phyloP scores from a whole-genome alignment of 2,797 vertebrate genomes.

The Naso thynnoides region DNA sequence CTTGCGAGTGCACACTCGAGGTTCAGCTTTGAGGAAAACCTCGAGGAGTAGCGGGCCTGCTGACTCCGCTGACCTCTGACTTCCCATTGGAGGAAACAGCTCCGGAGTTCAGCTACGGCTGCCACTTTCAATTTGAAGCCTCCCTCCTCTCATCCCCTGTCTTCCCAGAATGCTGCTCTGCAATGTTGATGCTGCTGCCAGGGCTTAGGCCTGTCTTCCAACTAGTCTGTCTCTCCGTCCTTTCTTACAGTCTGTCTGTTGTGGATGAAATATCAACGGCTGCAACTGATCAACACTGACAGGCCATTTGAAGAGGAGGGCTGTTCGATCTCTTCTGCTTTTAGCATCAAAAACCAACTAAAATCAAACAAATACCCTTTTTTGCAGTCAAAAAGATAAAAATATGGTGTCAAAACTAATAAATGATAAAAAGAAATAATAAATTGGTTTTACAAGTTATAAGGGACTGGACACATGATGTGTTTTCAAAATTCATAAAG shows the following conservation, averaged over 20 bases:
- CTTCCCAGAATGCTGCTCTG: constrained; percentile 52
- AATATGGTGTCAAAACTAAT: too few relatives aligned
- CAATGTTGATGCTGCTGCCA: constrained; percentile 39
- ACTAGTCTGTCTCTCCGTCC: not conserved
- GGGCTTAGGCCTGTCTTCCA: constrained; percentile 7
- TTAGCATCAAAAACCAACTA: too few relatives aligned
- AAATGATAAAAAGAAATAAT: too few relatives aligned
- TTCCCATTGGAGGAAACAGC: constrained; percentile 18
- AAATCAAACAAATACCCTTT: not conserved
- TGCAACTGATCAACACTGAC: constrained; percentile 30
- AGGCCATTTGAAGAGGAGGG: constrained; percentile 4
- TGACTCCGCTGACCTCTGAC: constrained; percentile 48
- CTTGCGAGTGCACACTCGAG: not conserved
- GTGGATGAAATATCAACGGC: not conserved
- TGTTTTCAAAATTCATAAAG: too few relatives aligned
- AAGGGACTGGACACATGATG: too few relatives aligned
- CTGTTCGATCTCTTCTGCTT: not conserved
- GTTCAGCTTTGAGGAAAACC: constrained; percentile 23
- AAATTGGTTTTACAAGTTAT: too few relatives aligned
- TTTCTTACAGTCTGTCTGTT: constrained; percentile 23
- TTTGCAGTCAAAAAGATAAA: too few relatives aligned
- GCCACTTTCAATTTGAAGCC: constrained; percentile 70
- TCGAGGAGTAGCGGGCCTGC: constrained; percentile 21
- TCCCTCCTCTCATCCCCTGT: constrained; percentile 7
- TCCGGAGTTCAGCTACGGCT: constrained; percentile 52